These are phyloP conservation scores for Acrocephalus arundinaceus DNA, from an alignment of 2,113 vertebrate species.

Conservation along the genomic window DNA sequence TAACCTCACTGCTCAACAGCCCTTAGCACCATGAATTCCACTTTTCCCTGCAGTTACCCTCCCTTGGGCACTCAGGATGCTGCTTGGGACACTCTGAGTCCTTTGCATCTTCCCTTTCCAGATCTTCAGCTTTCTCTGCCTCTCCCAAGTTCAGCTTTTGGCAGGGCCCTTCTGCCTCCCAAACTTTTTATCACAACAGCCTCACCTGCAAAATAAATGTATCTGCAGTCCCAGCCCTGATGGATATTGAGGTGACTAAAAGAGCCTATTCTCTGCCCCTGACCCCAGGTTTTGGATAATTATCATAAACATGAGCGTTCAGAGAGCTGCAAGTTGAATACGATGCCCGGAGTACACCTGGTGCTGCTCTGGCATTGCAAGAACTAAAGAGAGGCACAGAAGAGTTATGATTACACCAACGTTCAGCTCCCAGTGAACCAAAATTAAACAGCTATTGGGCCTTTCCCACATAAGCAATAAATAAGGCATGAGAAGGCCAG, in stretches of 20 bases:
- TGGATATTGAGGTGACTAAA: not conserved
- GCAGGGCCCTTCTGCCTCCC: not conserved
- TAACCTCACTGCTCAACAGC: not conserved
- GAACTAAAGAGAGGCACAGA: not conserved
- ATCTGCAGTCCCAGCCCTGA: not conserved
- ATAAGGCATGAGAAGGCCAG: not conserved
- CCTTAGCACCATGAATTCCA: not conserved
- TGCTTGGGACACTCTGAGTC: accelerated
- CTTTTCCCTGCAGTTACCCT: not conserved
- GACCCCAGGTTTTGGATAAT: not conserved
- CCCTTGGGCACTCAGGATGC: not conserved
- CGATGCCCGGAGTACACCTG: accelerated
- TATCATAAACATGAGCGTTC: accelerated
- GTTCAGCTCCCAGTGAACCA: no score
- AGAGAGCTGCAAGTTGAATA: not conserved
- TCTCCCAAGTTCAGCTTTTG: not conserved
- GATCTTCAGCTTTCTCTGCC: not conserved
- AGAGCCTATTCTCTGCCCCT: not conserved
- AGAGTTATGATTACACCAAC: accelerated
- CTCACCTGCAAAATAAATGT: not conserved
- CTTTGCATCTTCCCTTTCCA: not conserved
- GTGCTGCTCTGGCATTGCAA: not conserved
- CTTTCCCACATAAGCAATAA: not conserved
- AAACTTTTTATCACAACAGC: not conserved
- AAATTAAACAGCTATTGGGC: not conserved